Evolutionary conservation across 2,888 invertebrate genomes (phyloP).

Genomic region (Idaea biselata): DNA sequence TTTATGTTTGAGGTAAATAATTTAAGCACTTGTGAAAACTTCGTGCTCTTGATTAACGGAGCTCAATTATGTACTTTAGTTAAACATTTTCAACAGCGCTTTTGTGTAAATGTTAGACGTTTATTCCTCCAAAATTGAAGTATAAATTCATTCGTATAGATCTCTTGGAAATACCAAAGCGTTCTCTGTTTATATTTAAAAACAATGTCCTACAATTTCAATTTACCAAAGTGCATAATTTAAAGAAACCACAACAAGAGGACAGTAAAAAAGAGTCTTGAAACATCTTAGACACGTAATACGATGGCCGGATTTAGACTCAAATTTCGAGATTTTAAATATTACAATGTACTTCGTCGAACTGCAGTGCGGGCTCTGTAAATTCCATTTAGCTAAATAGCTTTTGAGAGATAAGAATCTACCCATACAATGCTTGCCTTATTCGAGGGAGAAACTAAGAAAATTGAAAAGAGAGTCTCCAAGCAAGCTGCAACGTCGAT

Average conservation of each 20-base stretch:
- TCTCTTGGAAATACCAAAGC: slow-evolving; percentile 32
- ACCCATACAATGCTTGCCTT: slow-evolving; percentile 77
- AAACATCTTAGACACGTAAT: slow-evolving; percentile 66
- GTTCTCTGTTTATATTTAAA: slow-evolving; percentile 32
- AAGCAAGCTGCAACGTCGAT: slow-evolving; percentile 69
- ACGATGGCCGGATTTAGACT: slow-evolving; percentile 70
- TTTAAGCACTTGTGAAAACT: slow-evolving; percentile 75
- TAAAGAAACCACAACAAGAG: slow-evolving; percentile 44
- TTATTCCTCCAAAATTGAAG: slow-evolving; percentile 44
- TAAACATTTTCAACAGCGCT: slow-evolving; percentile 65
- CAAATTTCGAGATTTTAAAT: slow-evolving; percentile 78
- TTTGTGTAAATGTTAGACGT: slow-evolving; percentile 59
- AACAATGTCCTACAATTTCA: slow-evolving; percentile 45
- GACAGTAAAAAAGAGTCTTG: slow-evolving; percentile 50
- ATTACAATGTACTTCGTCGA: slow-evolving; percentile 78
- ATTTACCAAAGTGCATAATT: slow-evolving; percentile 65
- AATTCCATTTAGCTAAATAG: slow-evolving; percentile 81
- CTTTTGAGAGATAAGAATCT: slow-evolving; percentile 80
- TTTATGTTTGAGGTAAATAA: slow-evolving; percentile 77
- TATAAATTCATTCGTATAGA: slow-evolving; percentile 30
- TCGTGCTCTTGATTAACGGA: slow-evolving; percentile 72
- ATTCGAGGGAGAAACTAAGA: slow-evolving; percentile 75
- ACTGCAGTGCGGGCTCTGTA: slow-evolving; percentile 80
- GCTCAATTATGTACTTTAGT: slow-evolving; percentile 72
- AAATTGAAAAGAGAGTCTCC: slow-evolving; percentile 80